phyloP scores from a whole-genome alignment of 2,797 vertebrate species.

The Micromesistius poutassou region DNA sequence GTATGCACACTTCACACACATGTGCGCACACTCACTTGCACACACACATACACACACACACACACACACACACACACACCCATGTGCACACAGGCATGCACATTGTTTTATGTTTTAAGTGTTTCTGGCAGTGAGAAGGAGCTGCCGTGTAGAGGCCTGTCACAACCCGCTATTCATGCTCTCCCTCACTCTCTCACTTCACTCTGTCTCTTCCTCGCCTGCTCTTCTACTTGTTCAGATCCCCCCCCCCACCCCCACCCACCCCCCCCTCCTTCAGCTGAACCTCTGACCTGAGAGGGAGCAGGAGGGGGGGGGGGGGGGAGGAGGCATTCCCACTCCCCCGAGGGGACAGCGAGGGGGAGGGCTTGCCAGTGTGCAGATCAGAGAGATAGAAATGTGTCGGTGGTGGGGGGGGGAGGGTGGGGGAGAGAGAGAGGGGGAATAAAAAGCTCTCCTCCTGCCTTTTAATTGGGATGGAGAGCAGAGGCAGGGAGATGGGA shows the following conservation, averaged over 20 bases:
- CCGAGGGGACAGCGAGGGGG: conserved; percentile 52
- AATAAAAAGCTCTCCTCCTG: conserved; percentile 68
- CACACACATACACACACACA: background rate
- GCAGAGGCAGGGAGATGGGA: conserved; percentile 67
- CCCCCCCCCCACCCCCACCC: background rate
- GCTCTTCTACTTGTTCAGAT: conserved; percentile 27
- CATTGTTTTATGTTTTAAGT: conserved; percentile 64
- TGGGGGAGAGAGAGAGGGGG: conserved; percentile 49
- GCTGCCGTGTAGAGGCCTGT: conserved; percentile 66
- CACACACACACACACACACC: conserved; percentile 16
- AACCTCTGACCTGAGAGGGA: conserved; percentile 76
- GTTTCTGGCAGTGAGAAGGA: conserved; percentile 70
- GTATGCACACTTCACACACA: conserved; percentile 20
- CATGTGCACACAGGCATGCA: conserved; percentile 15
- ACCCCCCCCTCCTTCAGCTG: conserved; percentile 55
- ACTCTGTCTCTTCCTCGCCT: conserved; percentile 37
- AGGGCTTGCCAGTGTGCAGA: conserved; percentile 53
- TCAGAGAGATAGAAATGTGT: conserved; percentile 74
- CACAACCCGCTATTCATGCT: conserved; percentile 58
- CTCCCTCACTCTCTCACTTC: conserved; percentile 24
- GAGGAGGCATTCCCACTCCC: conserved; percentile 71
- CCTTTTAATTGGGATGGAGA: conserved; percentile 77
- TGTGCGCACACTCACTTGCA: conserved; percentile 5
- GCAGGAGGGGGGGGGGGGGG: conserved; percentile 55
- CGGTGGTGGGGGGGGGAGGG: no score